These are phyloP conservation scores for Zaprionus vittiger DNA, from an alignment of 1,140 invertebrate species.

Conservation along the genomic window DNA sequence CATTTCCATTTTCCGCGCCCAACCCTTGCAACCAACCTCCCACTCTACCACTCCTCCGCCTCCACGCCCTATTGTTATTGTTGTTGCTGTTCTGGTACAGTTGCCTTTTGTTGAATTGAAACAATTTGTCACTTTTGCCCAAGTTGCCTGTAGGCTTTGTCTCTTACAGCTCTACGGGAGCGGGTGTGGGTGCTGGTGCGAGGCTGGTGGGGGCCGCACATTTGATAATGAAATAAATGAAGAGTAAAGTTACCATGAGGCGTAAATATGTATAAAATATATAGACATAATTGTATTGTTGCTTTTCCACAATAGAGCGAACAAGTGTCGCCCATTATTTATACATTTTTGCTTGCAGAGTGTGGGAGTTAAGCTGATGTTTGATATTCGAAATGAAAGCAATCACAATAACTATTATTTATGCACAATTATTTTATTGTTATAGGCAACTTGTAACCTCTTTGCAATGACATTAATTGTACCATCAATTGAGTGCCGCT, in stretches of 20 bases:
- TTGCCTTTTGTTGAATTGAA: conserved; percentile 79
- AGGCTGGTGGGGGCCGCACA: background rate
- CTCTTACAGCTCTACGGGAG: conserved; percentile 15
- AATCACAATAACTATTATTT: background rate
- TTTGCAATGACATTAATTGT: background rate
- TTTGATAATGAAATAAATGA: conserved; percentile 77
- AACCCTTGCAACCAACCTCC: background rate
- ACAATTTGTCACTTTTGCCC: conserved; percentile 79
- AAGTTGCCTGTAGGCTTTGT: conserved; percentile 66
- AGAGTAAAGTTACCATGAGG: conserved; percentile 57
- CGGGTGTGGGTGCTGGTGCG: background rate
- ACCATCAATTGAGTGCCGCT: background rate
- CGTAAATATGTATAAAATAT: conserved; percentile 48
- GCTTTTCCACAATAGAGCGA: background rate
- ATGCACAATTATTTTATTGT: conserved; percentile 2
- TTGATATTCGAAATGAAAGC: conserved; percentile 3
- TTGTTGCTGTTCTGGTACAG: conserved; percentile 47
- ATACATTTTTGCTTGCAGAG: background rate
- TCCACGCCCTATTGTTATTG: conserved; percentile 37
- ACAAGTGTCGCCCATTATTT: conserved; percentile 26
- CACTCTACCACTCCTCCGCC: background rate
- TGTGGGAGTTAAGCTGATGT: conserved; percentile 9
- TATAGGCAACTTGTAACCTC: background rate
- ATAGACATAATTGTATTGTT: conserved; percentile 62
- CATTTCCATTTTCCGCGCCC: conserved; percentile 38